A percentile compares a stretch with the other conserved stretches of the same genome.
Conservation (phyloP, 2,888 invertebrate species). For the Matsumyia berberina region DNA sequence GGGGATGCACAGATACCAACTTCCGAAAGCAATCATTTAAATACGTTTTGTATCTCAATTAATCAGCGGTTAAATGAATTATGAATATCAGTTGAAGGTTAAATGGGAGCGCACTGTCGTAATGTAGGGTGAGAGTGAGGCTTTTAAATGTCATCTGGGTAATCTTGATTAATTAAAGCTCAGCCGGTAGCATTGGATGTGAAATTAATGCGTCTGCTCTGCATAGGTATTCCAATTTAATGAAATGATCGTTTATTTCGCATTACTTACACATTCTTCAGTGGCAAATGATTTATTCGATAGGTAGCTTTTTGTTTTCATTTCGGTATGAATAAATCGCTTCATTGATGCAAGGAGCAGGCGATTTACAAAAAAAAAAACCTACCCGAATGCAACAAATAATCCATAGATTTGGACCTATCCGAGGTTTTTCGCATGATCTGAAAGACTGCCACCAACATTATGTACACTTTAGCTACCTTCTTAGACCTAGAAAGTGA, state of each 20-base stretch:
- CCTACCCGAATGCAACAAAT: no score
- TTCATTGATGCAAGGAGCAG: no score
- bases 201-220: not conserved
- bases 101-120: not conserved
- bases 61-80: conserved; percentile 18
- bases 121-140: not conserved
- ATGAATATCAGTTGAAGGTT: not conserved
- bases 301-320: no score
- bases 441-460: no score
- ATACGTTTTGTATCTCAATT: conserved; percentile 37
- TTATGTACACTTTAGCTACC: no score
- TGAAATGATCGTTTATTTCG: not conserved
- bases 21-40: conserved; percentile 36
- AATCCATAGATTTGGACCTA: no score
- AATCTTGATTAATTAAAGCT: conserved; percentile 15
- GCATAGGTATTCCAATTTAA: not conserved
- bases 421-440: no score
- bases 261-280: not conserved
- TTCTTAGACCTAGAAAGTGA: no score
- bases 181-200: not conserved
- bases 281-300: not conserved
- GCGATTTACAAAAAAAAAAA: no score
- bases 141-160: conserved; percentile 6
- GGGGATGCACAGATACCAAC: not conserved
- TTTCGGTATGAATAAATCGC: no score